phyloP scores from a whole-genome alignment of 2,797 vertebrate genomes.

The Catharus ustulatus region DNA sequence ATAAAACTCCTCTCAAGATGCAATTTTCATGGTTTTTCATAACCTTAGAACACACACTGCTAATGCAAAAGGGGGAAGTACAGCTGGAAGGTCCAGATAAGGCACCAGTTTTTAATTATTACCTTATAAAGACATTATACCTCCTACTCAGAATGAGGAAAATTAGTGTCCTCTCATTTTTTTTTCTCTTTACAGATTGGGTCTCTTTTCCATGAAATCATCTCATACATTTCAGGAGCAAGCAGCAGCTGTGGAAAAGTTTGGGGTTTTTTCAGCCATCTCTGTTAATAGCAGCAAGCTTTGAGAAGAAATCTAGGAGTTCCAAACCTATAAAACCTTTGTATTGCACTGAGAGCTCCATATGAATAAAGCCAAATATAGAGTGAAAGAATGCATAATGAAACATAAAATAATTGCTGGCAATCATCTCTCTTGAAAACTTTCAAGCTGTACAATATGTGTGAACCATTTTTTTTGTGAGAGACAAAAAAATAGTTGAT shows the following conservation, averaged over 20 bases:
- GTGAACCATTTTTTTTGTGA: conserved; percentile 4
- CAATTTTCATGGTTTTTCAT: conserved; percentile 83
- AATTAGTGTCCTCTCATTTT: conserved; percentile 65
- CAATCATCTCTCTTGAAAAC: conserved; percentile 21
- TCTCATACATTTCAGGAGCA: conserved; percentile 62
- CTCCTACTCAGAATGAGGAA: conserved; percentile 70
- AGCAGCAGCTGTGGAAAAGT: conserved; percentile 65
- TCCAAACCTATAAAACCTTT: conserved; percentile 42
- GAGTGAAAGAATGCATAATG: conserved; percentile 14
- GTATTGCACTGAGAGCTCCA: conserved; percentile 27
- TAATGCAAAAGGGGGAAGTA: conserved; percentile 69
- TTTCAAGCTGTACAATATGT: neutral
- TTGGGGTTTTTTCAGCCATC: conserved; percentile 46
- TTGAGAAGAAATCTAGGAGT: conserved; percentile 54
- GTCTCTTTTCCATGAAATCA: neutral
- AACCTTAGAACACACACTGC: conserved; percentile 75
- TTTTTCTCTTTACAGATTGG: neutral
- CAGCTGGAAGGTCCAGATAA: conserved; percentile 82
- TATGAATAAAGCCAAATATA: conserved; percentile 31
- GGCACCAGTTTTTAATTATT: conserved; percentile 79
- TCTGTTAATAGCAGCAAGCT: conserved; percentile 59
- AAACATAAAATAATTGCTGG: conserved; percentile 50
- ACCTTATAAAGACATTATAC: conserved; percentile 82
- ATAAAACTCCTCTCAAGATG: conserved; percentile 82
- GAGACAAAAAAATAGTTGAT: neutral